Evolutionary conservation across 2,113 vertebrate genomes (phyloP), one percentile per base, ranked within the genome.

Genomic region (Odontophorus gujanensis): DNA sequence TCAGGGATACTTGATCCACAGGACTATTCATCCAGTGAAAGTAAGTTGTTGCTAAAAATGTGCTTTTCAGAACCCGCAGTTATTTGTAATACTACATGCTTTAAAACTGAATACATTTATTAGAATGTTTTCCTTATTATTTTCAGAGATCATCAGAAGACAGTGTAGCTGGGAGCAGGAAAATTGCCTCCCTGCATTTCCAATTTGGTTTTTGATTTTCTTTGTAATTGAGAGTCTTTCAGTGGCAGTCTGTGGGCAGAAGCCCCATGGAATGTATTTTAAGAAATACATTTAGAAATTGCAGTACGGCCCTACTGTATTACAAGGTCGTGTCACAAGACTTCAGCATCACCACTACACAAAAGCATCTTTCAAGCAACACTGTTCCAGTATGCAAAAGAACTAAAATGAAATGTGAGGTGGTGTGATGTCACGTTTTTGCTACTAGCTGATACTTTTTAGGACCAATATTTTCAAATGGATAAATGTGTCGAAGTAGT

Each of bases 1-100:
- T 99, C 99, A 32, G 99, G 99, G 82, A 99, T 99, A 89, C 98
- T 99, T 1, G 99, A 99, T 96, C 98, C 99, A 4, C 99, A 99
- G 97, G 99, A 99, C 89, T 98, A 99, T 65, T 97, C 98, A 61
- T 96, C 98, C 38, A 97, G 97, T 94, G 99, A 99, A 98, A 98
- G 99, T 99, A 98, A 98, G 99, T 97, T 51, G 57, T 97, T 51
- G 59, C 11, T 61, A 53, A 16, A 86, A 74, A 36, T 22, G 20
- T 15, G 4, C 40, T 79, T 89, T 85, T 47, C 66, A 65, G 57
- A 93, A 55, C 8, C 6, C 16, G 76, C 24, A 40, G 28, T 3
- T 62, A 57, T 26, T 79, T 77, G 21, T 50, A 59, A 40, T 3
- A 42, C 50, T 45, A 45, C 1, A 6, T 59, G 13, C 30, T 76